Percentiles rank a stretch among this genome's conserved stretches.
Evolutionary conservation across 2,797 vertebrate genomes (phyloP).

Genomic region (Syngnathus rostellatus): DNA sequence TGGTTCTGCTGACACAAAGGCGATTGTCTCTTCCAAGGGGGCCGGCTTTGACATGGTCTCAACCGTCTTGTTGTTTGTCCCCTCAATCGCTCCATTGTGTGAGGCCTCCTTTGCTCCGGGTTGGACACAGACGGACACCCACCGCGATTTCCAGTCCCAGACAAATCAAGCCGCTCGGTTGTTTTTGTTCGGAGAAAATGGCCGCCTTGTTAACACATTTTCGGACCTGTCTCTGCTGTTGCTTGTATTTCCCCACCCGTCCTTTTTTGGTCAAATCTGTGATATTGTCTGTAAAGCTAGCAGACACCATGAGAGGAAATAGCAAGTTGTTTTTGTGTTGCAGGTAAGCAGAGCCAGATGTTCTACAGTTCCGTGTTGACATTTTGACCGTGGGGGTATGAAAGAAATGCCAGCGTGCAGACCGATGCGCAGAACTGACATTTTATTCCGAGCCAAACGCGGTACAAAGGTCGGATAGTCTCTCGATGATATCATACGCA

Average conservation of each 20-base stretch:
- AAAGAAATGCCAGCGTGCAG: neutral
- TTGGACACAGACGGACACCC: slow-evolving; percentile 40
- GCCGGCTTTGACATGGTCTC: slow-evolving; percentile 46
- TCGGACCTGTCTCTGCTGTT: neutral
- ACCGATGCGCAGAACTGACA: slow-evolving; percentile 1
- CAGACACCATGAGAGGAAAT: neutral
- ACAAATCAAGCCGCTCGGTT: neutral
- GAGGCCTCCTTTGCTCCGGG: slow-evolving; percentile 30
- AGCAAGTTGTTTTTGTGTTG: neutral
- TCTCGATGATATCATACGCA: neutral
- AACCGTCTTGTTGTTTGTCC: slow-evolving; percentile 46
- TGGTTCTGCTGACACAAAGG: slow-evolving; percentile 54
- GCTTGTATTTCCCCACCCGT: too few species aligned
- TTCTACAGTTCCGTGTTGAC: neutral
- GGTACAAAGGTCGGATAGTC: slow-evolving; percentile 4
- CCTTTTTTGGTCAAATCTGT: neutral
- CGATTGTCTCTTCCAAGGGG: slow-evolving; percentile 45
- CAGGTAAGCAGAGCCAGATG: slow-evolving; percentile 5
- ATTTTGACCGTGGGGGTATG: slow-evolving; percentile 3
- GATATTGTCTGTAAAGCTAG: neutral
- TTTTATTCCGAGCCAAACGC: slow-evolving; percentile 4
- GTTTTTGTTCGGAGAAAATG: neutral
- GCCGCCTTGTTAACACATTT: neutral
- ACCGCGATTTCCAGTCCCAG: slow-evolving; percentile 16
- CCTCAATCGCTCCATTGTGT: slow-evolving; percentile 61